Evolutionary conservation across 2,113 vertebrate genomes (phyloP).

Genomic region (Amblyornis subalaris): DNA sequence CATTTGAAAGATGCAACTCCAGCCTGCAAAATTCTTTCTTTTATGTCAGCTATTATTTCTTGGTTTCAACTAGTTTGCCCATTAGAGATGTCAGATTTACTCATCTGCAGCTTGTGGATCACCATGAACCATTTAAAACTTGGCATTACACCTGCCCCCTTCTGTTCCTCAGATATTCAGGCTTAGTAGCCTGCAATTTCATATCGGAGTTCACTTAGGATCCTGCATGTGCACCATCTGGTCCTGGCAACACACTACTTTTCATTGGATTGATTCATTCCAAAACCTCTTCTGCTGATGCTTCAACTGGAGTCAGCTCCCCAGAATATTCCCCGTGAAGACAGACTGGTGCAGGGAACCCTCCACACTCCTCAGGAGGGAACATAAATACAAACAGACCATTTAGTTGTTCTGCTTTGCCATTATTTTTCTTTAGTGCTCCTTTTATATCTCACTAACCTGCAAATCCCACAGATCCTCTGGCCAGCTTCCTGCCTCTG

Average conservation of each 20-base stretch:
- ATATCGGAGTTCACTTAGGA: background rate
- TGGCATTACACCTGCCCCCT: constrained; percentile 28
- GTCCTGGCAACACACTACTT: background rate
- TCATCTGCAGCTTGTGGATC: constrained; percentile 8
- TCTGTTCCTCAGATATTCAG: constrained; percentile 35
- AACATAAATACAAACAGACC: background rate
- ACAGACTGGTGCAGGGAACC: background rate
- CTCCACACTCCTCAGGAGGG: background rate
- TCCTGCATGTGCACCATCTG: constrained; percentile 35
- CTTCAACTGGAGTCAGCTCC: background rate
- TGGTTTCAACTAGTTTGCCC: background rate
- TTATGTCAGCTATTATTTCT: background rate
- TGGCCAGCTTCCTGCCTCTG: background rate
- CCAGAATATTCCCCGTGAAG: background rate
- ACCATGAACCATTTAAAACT: constrained; percentile 1
- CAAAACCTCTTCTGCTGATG: background rate
- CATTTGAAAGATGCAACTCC: background rate
- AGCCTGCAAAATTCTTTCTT: background rate
- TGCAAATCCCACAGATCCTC: background rate
- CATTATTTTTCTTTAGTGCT: background rate
- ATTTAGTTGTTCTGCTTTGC: background rate
- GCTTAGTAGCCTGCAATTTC: constrained; percentile 17
- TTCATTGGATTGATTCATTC: background rate
- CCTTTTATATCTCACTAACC: background rate
- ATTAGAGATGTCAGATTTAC: background rate